These are phyloP conservation scores for Plotosus lineatus DNA, from an alignment of 2,113 vertebrate species.

Conservation along the genomic window DNA sequence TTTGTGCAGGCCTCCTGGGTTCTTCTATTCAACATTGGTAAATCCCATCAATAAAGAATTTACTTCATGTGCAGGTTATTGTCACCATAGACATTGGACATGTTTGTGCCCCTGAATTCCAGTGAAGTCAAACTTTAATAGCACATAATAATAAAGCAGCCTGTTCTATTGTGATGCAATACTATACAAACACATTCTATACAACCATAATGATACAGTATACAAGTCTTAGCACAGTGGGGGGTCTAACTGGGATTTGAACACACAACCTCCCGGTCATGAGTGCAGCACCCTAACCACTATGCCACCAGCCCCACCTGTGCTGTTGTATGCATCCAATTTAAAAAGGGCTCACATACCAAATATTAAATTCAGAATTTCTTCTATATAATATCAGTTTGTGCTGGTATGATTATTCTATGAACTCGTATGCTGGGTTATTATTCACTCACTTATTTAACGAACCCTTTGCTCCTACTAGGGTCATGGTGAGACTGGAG, in stretches of 20 bases:
- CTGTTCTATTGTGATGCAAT: background rate
- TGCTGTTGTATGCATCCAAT: background rate
- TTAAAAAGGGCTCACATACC: background rate
- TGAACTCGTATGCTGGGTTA: background rate
- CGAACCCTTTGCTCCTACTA: too few relatives aligned
- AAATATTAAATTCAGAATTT: background rate
- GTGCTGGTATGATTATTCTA: background rate
- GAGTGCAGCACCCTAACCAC: too few relatives aligned
- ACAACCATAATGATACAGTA: too few relatives aligned
- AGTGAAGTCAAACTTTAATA: background rate
- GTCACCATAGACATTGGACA: background rate
- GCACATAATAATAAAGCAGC: too few relatives aligned
- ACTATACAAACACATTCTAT: background rate
- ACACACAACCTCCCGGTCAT: too few relatives aligned
- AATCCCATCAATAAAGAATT: background rate
- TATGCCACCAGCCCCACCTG: too few relatives aligned
- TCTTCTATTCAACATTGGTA: background rate
- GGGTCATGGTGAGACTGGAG: too few relatives aligned
- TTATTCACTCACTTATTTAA: too few relatives aligned
- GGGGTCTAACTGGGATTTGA: too few relatives aligned
- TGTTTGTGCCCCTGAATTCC: background rate
- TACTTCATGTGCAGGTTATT: too few relatives aligned
- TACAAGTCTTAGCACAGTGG: too few relatives aligned
- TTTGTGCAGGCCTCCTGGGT: background rate
- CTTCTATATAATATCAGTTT: background rate